Evolutionary conservation across 2,113 vertebrate genomes (phyloP).

Genomic region (Hippopotamus amphibius): DNA sequence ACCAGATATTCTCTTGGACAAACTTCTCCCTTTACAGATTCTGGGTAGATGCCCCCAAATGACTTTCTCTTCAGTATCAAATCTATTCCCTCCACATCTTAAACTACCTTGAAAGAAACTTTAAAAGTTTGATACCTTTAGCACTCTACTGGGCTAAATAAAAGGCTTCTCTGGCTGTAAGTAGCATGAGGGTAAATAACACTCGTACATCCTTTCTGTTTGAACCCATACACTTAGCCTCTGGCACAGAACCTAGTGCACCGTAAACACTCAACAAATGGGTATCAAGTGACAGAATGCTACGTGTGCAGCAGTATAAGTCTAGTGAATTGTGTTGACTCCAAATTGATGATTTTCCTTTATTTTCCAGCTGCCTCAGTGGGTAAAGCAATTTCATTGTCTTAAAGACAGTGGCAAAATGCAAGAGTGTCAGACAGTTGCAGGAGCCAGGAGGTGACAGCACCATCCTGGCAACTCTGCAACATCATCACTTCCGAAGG

Average conservation of each 20-base stretch:
- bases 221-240: not conserved
- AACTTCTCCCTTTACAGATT: not conserved
- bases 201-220: not conserved
- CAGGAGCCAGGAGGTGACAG: not conserved
- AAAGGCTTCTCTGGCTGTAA: not conserved
- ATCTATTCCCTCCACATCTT: not conserved
- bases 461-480: not conserved
- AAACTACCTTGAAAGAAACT: not conserved
- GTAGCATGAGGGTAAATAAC: not conserved
- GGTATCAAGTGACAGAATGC: not conserved
- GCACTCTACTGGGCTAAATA: not conserved
- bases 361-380: not conserved
- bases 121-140: not conserved
- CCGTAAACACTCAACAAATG: not conserved
- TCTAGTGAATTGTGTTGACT: not conserved
- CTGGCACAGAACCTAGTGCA: not conserved
- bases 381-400: not conserved
- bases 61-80: not conserved
- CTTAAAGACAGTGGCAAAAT: not conserved
- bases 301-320: not conserved
- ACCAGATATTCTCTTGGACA: not conserved
- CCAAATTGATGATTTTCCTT: not conserved
- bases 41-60: not conserved
- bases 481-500: not conserved
- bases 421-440: not conserved